Conservation (phyloP, 2,888 invertebrate genomes). For the Bugula neritina region DNA sequence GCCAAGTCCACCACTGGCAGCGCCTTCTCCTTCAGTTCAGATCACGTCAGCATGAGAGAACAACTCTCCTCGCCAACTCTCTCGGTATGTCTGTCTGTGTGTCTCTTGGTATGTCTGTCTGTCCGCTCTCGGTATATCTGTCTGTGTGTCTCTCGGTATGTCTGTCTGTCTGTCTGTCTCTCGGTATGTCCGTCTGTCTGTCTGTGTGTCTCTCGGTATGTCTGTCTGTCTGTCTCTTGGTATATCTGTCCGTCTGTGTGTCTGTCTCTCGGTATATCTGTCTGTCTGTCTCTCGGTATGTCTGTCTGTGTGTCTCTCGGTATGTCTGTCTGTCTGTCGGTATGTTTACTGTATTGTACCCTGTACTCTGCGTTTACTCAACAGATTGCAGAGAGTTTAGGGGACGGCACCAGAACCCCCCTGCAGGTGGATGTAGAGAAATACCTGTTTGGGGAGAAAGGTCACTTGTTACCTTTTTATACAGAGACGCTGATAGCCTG, state of each 20-base stretch:
- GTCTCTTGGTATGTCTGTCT: not conserved
- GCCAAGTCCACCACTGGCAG: slow-evolving; percentile 3
- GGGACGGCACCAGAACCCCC: not conserved
- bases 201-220: too few species aligned
- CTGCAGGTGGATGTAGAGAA: slow-evolving; percentile 31
- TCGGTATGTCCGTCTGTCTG: too few species aligned
- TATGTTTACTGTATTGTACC: too few species aligned
- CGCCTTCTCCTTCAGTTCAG: slow-evolving; percentile 10
- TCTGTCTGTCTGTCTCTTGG: too few species aligned
- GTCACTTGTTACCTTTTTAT: slow-evolving; percentile 59
- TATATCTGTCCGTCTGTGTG: too few species aligned
- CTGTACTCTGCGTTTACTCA: not conserved
- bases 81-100: not conserved
- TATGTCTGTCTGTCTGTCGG: too few species aligned
- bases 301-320: too few species aligned
- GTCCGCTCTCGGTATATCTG: too few species aligned
- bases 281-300: too few species aligned
- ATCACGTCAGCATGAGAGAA: not conserved
- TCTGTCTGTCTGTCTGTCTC: too few species aligned
- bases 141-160: too few species aligned
- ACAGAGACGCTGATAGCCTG: slow-evolving; percentile 59
- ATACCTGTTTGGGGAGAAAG: slow-evolving; percentile 58
- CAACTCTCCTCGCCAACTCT: not conserved
- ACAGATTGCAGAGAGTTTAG: not conserved
- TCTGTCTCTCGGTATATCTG: too few species aligned